Conservation (phyloP, 2,888 invertebrate species). For the Megamerina dolium region DNA sequence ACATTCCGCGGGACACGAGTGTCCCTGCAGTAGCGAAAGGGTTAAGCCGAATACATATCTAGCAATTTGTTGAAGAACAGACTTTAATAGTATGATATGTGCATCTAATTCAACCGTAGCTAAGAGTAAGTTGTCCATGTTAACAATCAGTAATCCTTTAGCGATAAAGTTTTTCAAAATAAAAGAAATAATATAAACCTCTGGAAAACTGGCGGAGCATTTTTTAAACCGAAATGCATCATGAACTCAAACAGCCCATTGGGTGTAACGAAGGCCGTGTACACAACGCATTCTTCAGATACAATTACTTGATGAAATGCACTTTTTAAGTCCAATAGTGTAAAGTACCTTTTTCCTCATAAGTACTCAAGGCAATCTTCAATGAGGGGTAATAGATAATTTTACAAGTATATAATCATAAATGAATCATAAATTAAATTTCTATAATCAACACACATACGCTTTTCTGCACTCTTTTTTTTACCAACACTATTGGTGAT, state of each 20-base stretch:
- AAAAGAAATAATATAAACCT: background rate
- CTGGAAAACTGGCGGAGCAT: background rate
- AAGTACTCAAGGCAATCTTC: conserved; percentile 16
- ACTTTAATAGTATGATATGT: conserved; percentile 9
- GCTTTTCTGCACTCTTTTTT: conserved; percentile 10
- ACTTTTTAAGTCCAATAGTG: conserved; percentile 20
- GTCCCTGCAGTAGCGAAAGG: too few relatives aligned
- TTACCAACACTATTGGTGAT: conserved; percentile 8
- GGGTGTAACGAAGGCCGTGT: conserved; percentile 21
- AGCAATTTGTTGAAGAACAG: conserved; percentile 7
- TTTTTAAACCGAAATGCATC: too few relatives aligned
- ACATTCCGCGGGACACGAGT: too few relatives aligned
- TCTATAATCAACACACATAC: conserved; percentile 11
- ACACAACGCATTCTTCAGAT: conserved; percentile 19
- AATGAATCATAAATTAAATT: conserved; percentile 11
- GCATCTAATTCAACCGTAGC: conserved; percentile 8
- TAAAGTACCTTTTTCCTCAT: conserved; percentile 19
- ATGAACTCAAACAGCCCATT: conserved; percentile 18
- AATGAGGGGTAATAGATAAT: conserved; percentile 15
- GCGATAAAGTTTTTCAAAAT: background rate
- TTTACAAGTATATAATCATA: too few relatives aligned
- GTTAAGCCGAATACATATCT: conserved; percentile 10
- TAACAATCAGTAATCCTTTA: conserved; percentile 1
- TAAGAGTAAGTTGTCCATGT: conserved; percentile 16
- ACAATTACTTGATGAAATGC: conserved; percentile 21